phyloP scores from a whole-genome alignment of 2,888 invertebrate species.

The Metacarcinus magister region DNA sequence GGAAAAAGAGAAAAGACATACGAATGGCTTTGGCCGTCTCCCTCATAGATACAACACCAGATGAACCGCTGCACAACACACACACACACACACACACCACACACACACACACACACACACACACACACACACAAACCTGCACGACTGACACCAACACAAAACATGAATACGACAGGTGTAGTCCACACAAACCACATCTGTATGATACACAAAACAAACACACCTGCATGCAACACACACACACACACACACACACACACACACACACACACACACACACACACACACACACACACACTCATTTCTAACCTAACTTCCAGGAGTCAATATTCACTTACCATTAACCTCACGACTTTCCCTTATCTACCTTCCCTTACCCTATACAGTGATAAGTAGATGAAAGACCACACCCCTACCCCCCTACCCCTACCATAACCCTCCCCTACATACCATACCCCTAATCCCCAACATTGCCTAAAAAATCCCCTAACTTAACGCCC shows the following conservation, averaged over 20 bases:
- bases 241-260: not conserved
- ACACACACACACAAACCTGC: not conserved
- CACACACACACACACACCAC: not conserved
- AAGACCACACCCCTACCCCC: not conserved
- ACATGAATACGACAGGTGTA: not conserved
- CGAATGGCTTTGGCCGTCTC: too few species aligned
- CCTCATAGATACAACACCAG: too few species aligned
- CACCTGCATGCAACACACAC: not conserved
- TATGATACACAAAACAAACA: not conserved
- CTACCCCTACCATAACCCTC: not conserved
- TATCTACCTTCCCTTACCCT: not conserved
- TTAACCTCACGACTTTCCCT: not conserved
- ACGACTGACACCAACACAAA: not conserved
- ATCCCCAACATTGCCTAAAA: not conserved
- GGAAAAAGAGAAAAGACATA: too few species aligned
- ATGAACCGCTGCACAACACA: not conserved
- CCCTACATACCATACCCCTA: not conserved
- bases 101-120: not conserved
- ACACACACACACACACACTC: not conserved
- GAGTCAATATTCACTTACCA: not conserved
- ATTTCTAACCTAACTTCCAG: too few species aligned
- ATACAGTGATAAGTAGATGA: not conserved
- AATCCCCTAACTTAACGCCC: not conserved
- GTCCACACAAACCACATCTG: not conserved
- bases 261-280: not conserved